Evolutionary conservation across 1,140 invertebrate species (phyloP).

Genomic region (Sarcophaga bullata): DNA sequence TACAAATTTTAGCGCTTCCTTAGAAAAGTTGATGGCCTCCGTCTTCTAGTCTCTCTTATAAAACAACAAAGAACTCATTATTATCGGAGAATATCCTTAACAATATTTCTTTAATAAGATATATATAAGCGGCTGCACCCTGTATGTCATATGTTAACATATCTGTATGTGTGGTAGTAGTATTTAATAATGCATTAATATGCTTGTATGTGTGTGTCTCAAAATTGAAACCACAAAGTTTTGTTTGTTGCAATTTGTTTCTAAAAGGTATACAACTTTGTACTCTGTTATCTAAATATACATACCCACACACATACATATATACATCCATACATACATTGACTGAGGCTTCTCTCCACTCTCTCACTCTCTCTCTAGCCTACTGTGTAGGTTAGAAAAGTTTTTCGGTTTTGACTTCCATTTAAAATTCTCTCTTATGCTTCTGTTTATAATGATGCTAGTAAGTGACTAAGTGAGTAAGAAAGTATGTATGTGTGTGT

Average conservation of each 20-base stretch:
- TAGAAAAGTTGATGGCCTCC: no score
- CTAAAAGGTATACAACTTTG: conserved; percentile 2
- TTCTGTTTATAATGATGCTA: background rate
- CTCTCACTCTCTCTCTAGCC: background rate
- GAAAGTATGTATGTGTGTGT: background rate
- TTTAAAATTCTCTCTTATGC: background rate
- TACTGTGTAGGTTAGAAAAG: background rate
- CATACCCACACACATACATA: background rate
- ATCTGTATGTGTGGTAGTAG: no score
- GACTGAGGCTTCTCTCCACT: background rate
- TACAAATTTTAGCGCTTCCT: no score
- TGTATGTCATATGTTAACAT: background rate
- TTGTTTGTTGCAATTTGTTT: no score
- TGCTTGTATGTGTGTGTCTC: background rate
- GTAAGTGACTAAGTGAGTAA: background rate
- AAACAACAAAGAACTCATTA: no score
- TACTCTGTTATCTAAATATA: conserved; percentile 19
- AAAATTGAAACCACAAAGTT: no score
- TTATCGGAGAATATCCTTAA: no score
- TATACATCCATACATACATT: background rate
- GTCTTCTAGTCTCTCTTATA: no score
- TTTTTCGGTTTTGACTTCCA: background rate
- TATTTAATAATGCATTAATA: background rate
- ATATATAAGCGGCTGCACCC: no score
- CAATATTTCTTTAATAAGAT: no score